Conservation (phyloP, 2,113 vertebrate genomes). For the Nothocercus nigrocapillus region DNA sequence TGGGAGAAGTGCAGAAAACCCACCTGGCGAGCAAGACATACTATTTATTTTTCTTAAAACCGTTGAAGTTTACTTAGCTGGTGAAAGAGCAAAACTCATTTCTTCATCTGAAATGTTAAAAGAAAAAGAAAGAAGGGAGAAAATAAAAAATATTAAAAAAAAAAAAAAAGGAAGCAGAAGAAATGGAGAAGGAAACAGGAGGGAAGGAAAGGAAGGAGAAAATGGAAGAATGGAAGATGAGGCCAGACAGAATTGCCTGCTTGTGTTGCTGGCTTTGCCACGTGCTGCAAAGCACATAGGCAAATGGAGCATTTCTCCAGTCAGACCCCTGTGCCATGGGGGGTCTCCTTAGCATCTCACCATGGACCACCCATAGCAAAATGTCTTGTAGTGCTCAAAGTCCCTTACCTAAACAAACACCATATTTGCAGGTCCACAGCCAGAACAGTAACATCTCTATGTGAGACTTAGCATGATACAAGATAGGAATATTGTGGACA, state of each 20-base stretch:
- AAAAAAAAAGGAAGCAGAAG: rapidly evolving
- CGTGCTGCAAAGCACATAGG: rapidly evolving
- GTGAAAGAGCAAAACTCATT: slow-evolving; percentile 48
- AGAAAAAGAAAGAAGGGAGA: not conserved
- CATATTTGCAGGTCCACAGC: not conserved
- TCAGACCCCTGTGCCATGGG: not conserved
- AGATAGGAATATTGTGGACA: not conserved
- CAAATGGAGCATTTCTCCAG: rapidly evolving
- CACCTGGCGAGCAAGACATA: slow-evolving; percentile 50
- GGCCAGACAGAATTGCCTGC: not conserved
- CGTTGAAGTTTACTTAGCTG: slow-evolving; percentile 59
- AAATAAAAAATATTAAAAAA: not conserved
- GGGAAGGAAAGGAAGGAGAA: not conserved
- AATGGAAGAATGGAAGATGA: not conserved
- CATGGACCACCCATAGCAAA: not conserved
- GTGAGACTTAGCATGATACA: not conserved
- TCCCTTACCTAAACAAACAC: rapidly evolving
- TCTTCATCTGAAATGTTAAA: slow-evolving; percentile 45
- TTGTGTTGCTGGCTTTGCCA: not conserved
- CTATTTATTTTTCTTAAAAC: slow-evolving; percentile 63
- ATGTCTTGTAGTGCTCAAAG: not conserved
- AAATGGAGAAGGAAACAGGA: not conserved
- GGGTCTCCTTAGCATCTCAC: not conserved
- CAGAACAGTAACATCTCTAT: not conserved
- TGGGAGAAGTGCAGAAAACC: slow-evolving; percentile 34